Evolutionary conservation across 1,140 invertebrate species (phyloP).

Genomic region (Aphaenogaster rudis): DNA sequence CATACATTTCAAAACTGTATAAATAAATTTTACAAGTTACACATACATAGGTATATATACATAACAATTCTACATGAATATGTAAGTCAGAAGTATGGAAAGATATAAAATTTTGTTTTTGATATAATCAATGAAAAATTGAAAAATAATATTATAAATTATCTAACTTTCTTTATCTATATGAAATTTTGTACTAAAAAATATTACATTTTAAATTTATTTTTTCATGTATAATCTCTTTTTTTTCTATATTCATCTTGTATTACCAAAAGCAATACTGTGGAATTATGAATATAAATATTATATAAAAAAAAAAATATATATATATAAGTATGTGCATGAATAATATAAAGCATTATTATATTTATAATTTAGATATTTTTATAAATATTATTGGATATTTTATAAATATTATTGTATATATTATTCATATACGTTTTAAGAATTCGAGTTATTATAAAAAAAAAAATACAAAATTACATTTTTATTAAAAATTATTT

Average conservation of each 20-base stretch:
- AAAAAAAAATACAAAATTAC: not conserved
- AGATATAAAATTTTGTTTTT: not conserved
- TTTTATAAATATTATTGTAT: not conserved
- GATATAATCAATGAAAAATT: not conserved
- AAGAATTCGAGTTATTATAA: not conserved
- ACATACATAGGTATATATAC: too few species aligned
- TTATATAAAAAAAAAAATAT: not conserved
- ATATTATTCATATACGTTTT: not conserved
- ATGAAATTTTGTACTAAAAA: not conserved
- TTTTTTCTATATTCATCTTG: not conserved
- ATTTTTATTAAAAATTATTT: not conserved
- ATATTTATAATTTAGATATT: slow-evolving; percentile 14
- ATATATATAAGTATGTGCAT: not conserved
- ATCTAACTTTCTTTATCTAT: not conserved
- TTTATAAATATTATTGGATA: not conserved
- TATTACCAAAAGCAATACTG: not conserved
- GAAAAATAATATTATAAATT: not conserved
- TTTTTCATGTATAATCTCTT: not conserved
- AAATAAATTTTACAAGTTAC: not conserved
- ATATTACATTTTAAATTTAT: not conserved
- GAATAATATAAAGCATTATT: not conserved
- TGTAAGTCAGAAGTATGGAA: not conserved
- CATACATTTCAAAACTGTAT: not conserved
- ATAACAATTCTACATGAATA: not conserved
- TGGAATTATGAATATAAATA: not conserved